Evolutionary conservation across 2,113 vertebrate genomes (phyloP), one percentile per base, ranked within the genome.

Genomic region (Ciconia maguari): DNA sequence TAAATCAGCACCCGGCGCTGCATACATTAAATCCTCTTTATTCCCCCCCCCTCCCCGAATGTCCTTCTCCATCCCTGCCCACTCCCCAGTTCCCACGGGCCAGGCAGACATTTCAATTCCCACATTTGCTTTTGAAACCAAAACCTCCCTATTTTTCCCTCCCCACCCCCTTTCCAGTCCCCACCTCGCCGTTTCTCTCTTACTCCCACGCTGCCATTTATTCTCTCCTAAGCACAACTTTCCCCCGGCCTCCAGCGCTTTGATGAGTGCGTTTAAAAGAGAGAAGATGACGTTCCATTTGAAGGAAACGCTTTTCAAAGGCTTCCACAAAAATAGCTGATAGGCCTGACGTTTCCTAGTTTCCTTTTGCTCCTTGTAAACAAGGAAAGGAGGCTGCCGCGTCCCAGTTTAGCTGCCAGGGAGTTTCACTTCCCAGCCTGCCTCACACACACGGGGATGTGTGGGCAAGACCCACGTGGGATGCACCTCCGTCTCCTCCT

Each of bases 271-370:
- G 4, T 84, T 95, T 89, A 87, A 90, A 96, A 94, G 72, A 29
- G 25, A 93, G 90, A 74, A 62, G 92, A 78, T 93, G 95, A 91
- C 6, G 87, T 72, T 92, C 72, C 83, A 11, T 51, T 76, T 79
- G 91, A 94, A 96, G 94, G 96, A 92, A 94, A 95, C 3, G 44
- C 89, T 96, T 95, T 96, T 97, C 95, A 97, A 97, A 97, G 72
- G 66, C 94, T 90, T 93, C 84, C 94, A 94, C 95, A 89, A 94
- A 95, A 97, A 95, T 95, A 97, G 93, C 95, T 96, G 94, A 93
- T 82, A 93, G 87, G 81, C 74, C 82, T 91, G 94, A 94, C 79
- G 87, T 69, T 87, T 84, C 87, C 95, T 49, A 46, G 72, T 89
- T 96, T 84, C 94, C 70, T 85, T 70, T 87, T 29, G 1, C 58